phyloP scores from a whole-genome alignment of 2,113 vertebrate species.

The Talpa occidentalis region DNA sequence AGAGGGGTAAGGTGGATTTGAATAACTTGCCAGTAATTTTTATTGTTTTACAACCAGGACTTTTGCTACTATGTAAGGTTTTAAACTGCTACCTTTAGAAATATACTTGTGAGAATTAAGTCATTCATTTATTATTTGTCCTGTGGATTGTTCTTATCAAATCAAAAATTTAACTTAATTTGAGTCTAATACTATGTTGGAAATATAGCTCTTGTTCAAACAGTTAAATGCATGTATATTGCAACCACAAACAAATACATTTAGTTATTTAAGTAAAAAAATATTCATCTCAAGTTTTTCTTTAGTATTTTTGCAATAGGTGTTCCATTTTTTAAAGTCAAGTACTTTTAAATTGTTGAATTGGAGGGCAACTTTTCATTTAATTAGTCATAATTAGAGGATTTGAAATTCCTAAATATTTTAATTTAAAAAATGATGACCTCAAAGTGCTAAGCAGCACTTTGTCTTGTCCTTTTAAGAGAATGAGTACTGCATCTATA shows the following conservation, averaged over 20 bases:
- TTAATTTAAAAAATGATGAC: conserved; percentile 3
- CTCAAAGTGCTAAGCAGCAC: not conserved
- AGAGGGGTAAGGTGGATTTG: not conserved
- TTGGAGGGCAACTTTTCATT: not conserved
- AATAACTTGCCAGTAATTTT: not conserved
- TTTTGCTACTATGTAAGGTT: not conserved
- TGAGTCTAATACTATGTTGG: not conserved
- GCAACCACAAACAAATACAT: not conserved
- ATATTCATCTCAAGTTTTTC: not conserved
- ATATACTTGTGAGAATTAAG: not conserved
- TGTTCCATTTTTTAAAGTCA: not conserved
- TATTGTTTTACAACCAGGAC: not conserved
- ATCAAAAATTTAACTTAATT: conserved; percentile 19
- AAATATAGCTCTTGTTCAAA: not conserved
- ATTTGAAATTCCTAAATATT: not conserved
- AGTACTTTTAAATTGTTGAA: not conserved
- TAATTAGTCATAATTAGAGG: not conserved
- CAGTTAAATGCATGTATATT: not conserved
- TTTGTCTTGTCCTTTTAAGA: not conserved
- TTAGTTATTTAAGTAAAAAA: not conserved
- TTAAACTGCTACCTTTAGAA: not conserved
- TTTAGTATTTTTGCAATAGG: not conserved
- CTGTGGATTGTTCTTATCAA: not conserved
- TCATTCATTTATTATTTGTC: not conserved
- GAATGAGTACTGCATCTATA: not conserved